These are phyloP conservation scores for Nothobranchius furzeri DNA, from an alignment of 2,113 vertebrate species.

Conservation along the genomic window DNA sequence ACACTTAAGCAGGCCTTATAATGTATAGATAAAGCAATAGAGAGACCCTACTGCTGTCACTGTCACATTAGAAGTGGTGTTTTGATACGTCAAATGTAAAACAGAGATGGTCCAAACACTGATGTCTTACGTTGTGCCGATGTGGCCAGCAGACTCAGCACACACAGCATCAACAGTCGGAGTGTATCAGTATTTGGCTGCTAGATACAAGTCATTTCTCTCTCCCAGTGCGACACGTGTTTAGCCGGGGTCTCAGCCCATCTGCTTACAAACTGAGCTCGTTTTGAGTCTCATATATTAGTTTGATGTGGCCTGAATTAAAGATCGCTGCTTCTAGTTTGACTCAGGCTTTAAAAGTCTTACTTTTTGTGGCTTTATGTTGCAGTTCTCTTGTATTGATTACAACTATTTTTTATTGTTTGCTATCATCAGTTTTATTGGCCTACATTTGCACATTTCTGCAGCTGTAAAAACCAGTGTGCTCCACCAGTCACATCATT, in stretches of 20 bases:
- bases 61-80: not conserved
- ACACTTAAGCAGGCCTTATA: constrained; percentile 17
- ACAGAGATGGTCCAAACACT: constrained; percentile 27
- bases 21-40: constrained; percentile 8
- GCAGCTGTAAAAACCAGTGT: no score
- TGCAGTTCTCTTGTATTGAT: not conserved
- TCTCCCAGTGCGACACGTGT: constrained; percentile 35
- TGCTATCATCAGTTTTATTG: not conserved
- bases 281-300: constrained; percentile 26
- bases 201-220: constrained; percentile 47
- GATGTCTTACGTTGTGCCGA: constrained; percentile 30
- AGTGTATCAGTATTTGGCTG: constrained; percentile 37
- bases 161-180: constrained; percentile 25
- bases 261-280: constrained; percentile 42
- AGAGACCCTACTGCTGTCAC: not conserved
- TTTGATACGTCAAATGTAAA: constrained; percentile 7
- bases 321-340: constrained; percentile 18
- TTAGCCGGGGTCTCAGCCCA: constrained; percentile 46
- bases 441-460: no score
- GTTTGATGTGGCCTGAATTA: constrained; percentile 35
- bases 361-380: not conserved
- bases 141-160: constrained; percentile 16
- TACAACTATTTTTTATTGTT: not conserved
- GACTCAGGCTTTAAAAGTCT: not conserved
- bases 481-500: no score